These are phyloP conservation scores for Cancer borealis DNA, from an alignment of 2,888 invertebrate genomes.

Conservation along the genomic window DNA sequence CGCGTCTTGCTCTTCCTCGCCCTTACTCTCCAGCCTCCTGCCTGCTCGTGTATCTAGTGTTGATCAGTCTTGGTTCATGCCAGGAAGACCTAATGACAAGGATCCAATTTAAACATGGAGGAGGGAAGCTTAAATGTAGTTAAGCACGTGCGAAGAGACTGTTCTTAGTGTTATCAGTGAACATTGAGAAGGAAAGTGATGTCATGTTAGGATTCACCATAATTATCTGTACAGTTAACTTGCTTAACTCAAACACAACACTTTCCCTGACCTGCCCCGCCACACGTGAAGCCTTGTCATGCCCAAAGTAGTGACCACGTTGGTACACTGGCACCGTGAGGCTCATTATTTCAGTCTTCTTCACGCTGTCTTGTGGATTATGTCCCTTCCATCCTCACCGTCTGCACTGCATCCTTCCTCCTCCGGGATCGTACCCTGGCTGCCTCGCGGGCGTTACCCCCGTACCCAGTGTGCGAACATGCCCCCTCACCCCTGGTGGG, in stretches of 20 bases:
- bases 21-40: not conserved
- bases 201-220: not conserved
- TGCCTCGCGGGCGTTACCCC: not conserved
- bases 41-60: not conserved
- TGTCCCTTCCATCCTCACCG: not conserved
- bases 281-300: not conserved
- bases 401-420: not conserved
- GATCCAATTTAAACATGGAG: not conserved
- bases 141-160: not conserved
- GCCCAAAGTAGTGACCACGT: not conserved
- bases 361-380: constrained; percentile 7
- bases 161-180: not conserved
- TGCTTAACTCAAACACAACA: not conserved
- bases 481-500: not conserved
- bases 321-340: not conserved
- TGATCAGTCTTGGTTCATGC: not conserved
- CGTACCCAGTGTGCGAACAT: not conserved
- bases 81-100: not conserved
- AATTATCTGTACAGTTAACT: not conserved
- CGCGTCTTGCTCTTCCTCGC: not conserved
- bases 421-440: constrained; percentile 17
- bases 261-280: not conserved
- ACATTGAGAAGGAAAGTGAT: not conserved
- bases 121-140: not conserved
- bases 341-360: not conserved